These are phyloP conservation scores for Glossophaga mutica DNA, from an alignment of 2,797 vertebrate genomes.

Conservation along the genomic window DNA sequence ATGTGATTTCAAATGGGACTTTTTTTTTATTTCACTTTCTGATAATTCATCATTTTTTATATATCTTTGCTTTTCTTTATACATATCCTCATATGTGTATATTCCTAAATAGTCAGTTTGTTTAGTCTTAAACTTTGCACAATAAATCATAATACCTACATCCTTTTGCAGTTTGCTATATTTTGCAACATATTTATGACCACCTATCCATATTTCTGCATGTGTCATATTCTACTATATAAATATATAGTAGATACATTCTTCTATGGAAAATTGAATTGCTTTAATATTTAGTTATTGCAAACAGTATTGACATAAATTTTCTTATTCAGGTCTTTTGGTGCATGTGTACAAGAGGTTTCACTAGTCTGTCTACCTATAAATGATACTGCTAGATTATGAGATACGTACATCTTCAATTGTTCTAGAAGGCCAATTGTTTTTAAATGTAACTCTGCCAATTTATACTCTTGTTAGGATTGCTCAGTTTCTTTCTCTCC, in stretches of 20 bases:
- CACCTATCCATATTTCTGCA: background rate
- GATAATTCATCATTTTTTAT: background rate
- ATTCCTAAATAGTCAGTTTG: background rate
- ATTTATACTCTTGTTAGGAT: background rate
- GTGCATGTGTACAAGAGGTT: background rate
- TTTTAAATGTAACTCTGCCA: background rate
- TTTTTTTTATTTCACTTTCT: background rate
- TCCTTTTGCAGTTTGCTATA: background rate
- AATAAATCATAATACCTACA: background rate
- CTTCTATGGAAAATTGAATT: background rate
- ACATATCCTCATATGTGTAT: background rate
- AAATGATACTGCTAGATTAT: background rate
- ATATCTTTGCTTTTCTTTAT: background rate
- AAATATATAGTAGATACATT: background rate
- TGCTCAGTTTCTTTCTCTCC: background rate
- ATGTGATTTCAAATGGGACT: background rate
- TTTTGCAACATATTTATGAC: background rate
- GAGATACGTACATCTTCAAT: background rate
- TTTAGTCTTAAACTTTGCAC: background rate
- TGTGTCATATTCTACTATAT: background rate
- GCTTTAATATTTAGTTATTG: background rate
- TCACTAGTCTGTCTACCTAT: background rate
- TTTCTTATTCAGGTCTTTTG: background rate
- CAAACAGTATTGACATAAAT: background rate
- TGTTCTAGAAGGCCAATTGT: background rate